These are phyloP conservation scores for Spicauda simplicius DNA, from an alignment of 2,888 invertebrate species.

Conservation along the genomic window DNA sequence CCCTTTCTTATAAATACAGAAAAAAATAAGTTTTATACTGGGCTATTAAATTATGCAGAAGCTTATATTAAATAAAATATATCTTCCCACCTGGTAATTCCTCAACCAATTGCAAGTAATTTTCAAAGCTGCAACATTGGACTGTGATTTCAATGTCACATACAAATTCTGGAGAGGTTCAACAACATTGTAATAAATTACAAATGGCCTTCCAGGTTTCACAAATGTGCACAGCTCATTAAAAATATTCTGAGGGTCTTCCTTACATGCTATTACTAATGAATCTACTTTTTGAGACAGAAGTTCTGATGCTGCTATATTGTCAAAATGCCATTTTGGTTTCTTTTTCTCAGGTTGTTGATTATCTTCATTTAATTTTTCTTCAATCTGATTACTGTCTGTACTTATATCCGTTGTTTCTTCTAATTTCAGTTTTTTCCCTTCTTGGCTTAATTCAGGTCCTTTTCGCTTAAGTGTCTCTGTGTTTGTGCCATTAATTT, in stretches of 20 bases:
- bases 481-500: conserved; percentile 52
- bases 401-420: conserved; percentile 36
- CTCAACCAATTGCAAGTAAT: conserved; percentile 95
- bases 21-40: too few species aligned
- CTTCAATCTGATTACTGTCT: conserved; percentile 39
- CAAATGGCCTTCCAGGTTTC: conserved; percentile 92
- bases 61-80: not conserved
- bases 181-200: conserved; percentile 91
- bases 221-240: conserved; percentile 90
- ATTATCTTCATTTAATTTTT: conserved; percentile 35
- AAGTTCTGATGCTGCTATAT: conserved; percentile 86
- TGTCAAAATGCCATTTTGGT: conserved; percentile 89
- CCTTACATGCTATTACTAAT: conserved; percentile 91
- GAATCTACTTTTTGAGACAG: conserved; percentile 89
- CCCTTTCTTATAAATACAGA: too few species aligned
- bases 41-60: too few species aligned
- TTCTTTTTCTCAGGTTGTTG: conserved; percentile 67
- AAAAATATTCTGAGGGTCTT: conserved; percentile 93
- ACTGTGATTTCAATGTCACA: conserved; percentile 89
- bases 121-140: conserved; percentile 90
- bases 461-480: conserved; percentile 63
- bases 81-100: conserved; percentile 91
- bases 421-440: conserved; percentile 61
- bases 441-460: conserved; percentile 48
- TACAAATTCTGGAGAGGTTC: conserved; percentile 95